Conservation (phyloP, 2,888 invertebrate genomes). For the Theretra japonica region DNA sequence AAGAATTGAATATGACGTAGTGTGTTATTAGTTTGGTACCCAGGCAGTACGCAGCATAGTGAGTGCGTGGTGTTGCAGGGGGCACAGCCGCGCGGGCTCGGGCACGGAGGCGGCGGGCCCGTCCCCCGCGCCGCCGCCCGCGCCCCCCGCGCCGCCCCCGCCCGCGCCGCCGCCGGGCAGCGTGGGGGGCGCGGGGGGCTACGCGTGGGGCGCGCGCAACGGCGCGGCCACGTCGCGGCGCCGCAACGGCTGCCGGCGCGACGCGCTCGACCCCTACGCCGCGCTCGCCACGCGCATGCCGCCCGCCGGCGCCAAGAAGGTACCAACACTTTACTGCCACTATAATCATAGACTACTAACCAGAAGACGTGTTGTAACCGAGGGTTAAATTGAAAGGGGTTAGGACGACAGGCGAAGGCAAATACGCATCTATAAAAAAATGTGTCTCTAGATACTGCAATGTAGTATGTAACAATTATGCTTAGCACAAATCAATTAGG, state of each 20-base stretch:
- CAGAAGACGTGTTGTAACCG: background rate
- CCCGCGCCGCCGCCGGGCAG: slow-evolving; percentile 26
- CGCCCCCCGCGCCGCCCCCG: slow-evolving; percentile 33
- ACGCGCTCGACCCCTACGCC: slow-evolving; percentile 69
- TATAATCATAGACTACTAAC: background rate
- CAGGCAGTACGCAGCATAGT: background rate
- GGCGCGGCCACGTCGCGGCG: slow-evolving; percentile 57
- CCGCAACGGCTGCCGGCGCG: slow-evolving; percentile 67
- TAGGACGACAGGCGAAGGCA: too few relatives aligned
- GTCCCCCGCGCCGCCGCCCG: slow-evolving; percentile 5
- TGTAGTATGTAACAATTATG: too few relatives aligned
- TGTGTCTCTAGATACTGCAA: too few relatives aligned
- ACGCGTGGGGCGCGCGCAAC: slow-evolving; percentile 60
- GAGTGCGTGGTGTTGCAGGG: slow-evolving; percentile 50
- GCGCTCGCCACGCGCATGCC: slow-evolving; percentile 76
- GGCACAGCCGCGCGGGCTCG: slow-evolving; percentile 69
- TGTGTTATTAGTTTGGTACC: background rate
- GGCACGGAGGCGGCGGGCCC: slow-evolving; percentile 56
- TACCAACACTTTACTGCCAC: slow-evolving; percentile 37
- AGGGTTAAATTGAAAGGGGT: too few relatives aligned
- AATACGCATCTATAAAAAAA: too few relatives aligned
- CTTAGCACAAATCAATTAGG: too few relatives aligned
- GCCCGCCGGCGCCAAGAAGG: slow-evolving; percentile 76
- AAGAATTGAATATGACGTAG: too few relatives aligned
- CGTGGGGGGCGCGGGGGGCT: slow-evolving; percentile 34